These are phyloP conservation scores for Diadema setosum DNA, from an alignment of 35 echinoderm and acorn worm genomes.

Conservation along the genomic window DNA sequence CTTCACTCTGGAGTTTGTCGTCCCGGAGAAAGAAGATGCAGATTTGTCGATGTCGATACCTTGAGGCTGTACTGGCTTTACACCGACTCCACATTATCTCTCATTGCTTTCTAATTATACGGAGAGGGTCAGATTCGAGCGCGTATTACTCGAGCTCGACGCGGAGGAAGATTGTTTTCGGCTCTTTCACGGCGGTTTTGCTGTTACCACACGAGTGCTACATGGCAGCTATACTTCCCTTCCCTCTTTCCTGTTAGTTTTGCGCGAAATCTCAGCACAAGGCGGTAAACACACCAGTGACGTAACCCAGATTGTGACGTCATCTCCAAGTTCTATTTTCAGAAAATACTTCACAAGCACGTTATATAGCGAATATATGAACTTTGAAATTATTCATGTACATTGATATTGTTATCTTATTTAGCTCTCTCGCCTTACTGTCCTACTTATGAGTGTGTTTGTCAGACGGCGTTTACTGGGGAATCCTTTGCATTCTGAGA, in stretches of 20 bases:
- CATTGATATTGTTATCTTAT: no score
- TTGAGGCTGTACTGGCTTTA: background rate
- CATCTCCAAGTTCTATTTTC: no score
- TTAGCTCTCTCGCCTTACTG: no score
- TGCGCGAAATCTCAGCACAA: background rate
- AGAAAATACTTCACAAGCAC: no score
- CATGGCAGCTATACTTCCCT: background rate
- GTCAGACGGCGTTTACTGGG: no score
- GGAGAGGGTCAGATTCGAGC: background rate
- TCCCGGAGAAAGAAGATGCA: background rate
- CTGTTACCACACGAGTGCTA: background rate
- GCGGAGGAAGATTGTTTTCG: constrained; percentile 1
- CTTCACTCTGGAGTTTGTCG: constrained; percentile 22
- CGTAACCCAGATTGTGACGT: background rate
- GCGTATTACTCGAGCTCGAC: background rate
- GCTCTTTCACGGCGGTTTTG: background rate
- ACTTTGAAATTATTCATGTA: no score
- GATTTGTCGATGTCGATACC: background rate
- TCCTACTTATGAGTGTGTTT: no score
- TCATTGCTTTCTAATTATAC: constrained; percentile 25
- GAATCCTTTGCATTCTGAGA: no score
- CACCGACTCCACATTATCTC: constrained; percentile 6
- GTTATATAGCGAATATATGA: no score
- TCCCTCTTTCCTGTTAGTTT: constrained; percentile 11
- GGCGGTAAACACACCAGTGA: background rate